Conservation (phyloP, 2,888 invertebrate genomes). For the Habrosyne pyritoides region DNA sequence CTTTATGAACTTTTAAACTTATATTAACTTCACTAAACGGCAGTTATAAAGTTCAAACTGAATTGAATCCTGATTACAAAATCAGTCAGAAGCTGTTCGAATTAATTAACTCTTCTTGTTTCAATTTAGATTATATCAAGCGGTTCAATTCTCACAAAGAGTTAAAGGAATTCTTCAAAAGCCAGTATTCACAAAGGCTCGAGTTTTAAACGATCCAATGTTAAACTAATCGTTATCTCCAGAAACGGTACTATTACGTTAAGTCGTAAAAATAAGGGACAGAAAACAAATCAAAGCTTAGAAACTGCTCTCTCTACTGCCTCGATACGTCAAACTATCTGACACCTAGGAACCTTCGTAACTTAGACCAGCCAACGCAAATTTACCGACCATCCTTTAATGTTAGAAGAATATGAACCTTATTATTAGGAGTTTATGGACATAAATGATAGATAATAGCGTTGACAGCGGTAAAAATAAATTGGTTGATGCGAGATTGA, state of each 20-base stretch:
- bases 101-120: conserved; percentile 29
- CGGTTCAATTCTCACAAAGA: conserved; percentile 21
- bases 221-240: conserved; percentile 7
- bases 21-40: neutral
- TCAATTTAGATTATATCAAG: conserved; percentile 13
- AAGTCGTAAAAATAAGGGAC: conserved; percentile 28
- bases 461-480: conserved; percentile 48
- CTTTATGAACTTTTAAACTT: too few species aligned
- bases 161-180: conserved; percentile 8
- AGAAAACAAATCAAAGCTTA: conserved; percentile 51
- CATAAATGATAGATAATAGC: conserved; percentile 43
- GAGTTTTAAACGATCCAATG: conserved; percentile 11
- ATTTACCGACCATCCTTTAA: conserved; percentile 19
- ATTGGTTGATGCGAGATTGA: conserved; percentile 71
- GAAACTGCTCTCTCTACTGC: conserved; percentile 30
- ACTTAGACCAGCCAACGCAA: conserved; percentile 22
- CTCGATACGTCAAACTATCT: conserved; percentile 61
- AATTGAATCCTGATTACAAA: neutral
- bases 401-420: conserved; percentile 39
- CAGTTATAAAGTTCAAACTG: neutral
- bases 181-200: conserved; percentile 1
- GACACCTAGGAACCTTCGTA: conserved; percentile 50
- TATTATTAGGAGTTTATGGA: conserved; percentile 43
- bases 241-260: conserved; percentile 13
- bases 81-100: conserved; percentile 25